A percentile compares a stretch with the other conserved stretches of the same genome.
These are phyloP conservation scores for Balaeniceps rex DNA, from an alignment of 2,113 vertebrate species.

Conservation along the genomic window DNA sequence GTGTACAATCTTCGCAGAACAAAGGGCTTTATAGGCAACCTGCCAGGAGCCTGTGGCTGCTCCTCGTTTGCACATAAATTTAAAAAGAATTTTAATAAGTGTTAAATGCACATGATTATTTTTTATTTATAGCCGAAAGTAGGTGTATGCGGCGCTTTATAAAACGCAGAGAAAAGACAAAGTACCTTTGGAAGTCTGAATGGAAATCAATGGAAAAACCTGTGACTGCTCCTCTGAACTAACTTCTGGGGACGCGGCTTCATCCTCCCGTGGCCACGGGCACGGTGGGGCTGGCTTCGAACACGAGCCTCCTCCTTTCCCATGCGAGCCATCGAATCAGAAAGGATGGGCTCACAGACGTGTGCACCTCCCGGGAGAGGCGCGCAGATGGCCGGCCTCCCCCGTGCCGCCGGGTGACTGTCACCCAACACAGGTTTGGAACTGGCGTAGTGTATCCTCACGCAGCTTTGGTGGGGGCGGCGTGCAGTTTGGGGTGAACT, in stretches of 20 bases:
- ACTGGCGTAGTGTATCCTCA: background rate
- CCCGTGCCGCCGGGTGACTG: background rate
- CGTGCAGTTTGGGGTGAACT: background rate
- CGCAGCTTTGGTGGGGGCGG: background rate
- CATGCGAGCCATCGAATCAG: background rate
- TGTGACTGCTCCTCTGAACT: background rate
- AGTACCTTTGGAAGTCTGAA: constrained; percentile 14
- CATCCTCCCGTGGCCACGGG: background rate
- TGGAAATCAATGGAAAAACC: background rate
- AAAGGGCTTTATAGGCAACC: constrained; percentile 53
- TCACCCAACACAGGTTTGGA: background rate
- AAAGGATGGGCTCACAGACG: background rate
- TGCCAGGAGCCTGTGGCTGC: constrained; percentile 62
- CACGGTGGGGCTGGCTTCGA: background rate
- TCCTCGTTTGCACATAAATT: constrained; percentile 63
- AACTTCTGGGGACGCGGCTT: background rate
- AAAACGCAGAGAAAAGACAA: background rate
- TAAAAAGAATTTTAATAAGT: constrained; percentile 67
- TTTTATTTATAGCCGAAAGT: constrained; percentile 61
- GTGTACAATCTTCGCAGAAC: constrained; percentile 33
- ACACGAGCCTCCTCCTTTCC: background rate
- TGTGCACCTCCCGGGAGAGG: background rate
- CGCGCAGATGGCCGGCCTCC: background rate
- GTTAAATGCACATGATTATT: constrained; percentile 50
- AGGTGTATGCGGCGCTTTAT: background rate